Base-by-base conservation (phyloP, 2,797 vertebrate species). In the Chelonia mydas region DNA sequence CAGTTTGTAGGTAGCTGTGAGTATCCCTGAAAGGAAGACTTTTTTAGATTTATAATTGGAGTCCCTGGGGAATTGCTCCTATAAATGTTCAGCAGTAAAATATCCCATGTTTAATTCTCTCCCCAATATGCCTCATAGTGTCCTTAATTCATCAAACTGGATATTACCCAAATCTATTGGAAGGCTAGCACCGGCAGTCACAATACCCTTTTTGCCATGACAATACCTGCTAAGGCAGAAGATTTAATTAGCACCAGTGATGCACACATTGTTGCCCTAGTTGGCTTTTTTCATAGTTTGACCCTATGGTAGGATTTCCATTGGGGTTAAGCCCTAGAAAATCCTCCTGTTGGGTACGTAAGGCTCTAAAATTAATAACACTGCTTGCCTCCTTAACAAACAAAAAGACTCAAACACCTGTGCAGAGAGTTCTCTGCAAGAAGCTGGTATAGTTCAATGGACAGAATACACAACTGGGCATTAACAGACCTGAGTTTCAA, bases 311-410 rank as follows among this genome's bases (percentile, higher is more conserved):
- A 86, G 89, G 90, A 55, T 57, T 93, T 90, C 12, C 81, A 82
- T 90, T 93, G 85, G 54, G 83, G 74, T 94, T 76, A 90, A 90
- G 57, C 37, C 83, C 1, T 54, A 78, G 59, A 87, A 94, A 91
- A 89, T 86, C 84, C 41, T 84, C 57, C 57, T 90, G 80, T 88
- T 83, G 84, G 50, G 83, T 95, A 94, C 74, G 89, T 91, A 88
- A 53, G 61, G n/a, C 65, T 91, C 79, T 27, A 82, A 83, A 92
- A 86, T 54, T 80, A 91, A 41, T 90, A 92, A 78, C 23, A 47
- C 41, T 90, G 10, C n/a, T 93, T 53, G 68, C 91, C 41, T 83
- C 84, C 84, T 93, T 31, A 78, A 94, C 89, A 84, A 79, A 92
- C 57, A 54, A 25, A 55, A 0, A 84, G 57, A 11, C 6, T 59